Evolutionary conservation across 2,113 vertebrate genomes (phyloP).

Genomic region (Myxocyprinus asiaticus): DNA sequence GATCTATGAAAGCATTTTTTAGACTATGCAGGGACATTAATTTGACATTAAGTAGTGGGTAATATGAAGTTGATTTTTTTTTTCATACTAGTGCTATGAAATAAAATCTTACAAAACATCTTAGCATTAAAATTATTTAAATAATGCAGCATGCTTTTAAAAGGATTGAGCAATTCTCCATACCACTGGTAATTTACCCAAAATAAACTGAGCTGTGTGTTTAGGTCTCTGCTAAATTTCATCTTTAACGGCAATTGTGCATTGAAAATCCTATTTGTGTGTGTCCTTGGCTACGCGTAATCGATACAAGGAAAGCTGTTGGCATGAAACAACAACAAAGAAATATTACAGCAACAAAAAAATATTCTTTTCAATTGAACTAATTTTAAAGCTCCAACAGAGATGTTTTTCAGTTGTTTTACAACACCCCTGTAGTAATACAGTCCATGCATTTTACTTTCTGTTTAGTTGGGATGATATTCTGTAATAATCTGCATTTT

Average conservation of each 20-base stretch:
- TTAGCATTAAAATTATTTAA: too few relatives aligned
- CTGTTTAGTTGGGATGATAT: too few relatives aligned
- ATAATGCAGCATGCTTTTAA: neutral
- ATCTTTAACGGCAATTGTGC: neutral
- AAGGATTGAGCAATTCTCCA: neutral
- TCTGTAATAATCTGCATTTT: too few relatives aligned
- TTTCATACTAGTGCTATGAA: neutral
- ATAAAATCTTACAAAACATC: constrained; percentile 31
- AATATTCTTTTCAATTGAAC: too few relatives aligned
- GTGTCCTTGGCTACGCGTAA: neutral
- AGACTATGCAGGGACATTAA: constrained; percentile 35
- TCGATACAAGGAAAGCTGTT: too few relatives aligned
- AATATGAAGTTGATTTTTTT: constrained; percentile 25
- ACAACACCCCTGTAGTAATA: too few relatives aligned
- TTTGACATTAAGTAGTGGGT: constrained; percentile 47
- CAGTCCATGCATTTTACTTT: too few relatives aligned
- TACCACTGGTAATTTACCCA: neutral
- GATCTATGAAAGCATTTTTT: constrained; percentile 33
- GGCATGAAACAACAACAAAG: too few relatives aligned
- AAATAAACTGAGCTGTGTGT: neutral
- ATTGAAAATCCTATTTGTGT: neutral
- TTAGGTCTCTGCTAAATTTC: neutral
- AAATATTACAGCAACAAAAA: too few relatives aligned
- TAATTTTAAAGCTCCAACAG: too few relatives aligned
- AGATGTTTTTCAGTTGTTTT: too few relatives aligned